Conservation (phyloP, 2,113 vertebrate species). For the human region DNA sequence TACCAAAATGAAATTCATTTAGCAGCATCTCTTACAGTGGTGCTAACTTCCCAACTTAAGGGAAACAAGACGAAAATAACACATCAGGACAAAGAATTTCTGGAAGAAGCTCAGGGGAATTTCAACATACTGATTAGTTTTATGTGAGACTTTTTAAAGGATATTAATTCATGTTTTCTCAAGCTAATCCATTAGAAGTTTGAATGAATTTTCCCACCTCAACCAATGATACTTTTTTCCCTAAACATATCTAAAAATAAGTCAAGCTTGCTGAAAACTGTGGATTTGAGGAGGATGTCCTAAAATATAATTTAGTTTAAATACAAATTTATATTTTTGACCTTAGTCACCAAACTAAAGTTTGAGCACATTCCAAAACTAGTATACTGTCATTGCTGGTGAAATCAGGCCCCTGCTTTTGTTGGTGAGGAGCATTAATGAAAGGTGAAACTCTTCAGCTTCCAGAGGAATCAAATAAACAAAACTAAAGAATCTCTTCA, state of each 20-base stretch:
- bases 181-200: neutral
- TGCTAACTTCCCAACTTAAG: neutral
- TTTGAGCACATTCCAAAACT: neutral
- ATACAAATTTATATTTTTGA: neutral
- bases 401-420: neutral
- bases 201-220: neutral
- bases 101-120: neutral
- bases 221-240: accelerated
- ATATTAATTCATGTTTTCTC: neutral
- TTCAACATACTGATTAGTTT: neutral
- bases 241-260: neutral
- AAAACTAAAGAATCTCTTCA: neutral
- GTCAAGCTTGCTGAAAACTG: neutral
- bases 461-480: neutral
- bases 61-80: neutral
- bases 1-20: conserved; percentile 53
- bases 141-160: neutral
- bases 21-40: neutral
- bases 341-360: neutral
- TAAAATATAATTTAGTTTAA: neutral
- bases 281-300: neutral
- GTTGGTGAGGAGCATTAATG: neutral
- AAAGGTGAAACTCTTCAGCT: neutral
- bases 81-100: neutral
- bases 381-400: neutral